Base-by-base conservation (phyloP, 2,113 vertebrate species). In the Centropus bengalensis region DNA sequence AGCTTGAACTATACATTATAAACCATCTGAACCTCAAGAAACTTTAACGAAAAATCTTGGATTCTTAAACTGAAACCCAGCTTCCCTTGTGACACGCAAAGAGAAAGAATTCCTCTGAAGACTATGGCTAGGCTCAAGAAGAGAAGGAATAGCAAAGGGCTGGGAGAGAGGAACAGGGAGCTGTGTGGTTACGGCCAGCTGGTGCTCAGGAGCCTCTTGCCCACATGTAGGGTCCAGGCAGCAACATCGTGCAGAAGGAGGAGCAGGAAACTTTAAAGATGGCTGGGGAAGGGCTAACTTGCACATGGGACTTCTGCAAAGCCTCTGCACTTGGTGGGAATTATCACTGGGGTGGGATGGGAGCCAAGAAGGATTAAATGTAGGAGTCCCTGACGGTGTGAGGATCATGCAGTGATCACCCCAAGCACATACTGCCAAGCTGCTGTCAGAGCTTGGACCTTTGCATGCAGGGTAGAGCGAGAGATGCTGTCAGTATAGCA, bases 151-250 rank as follows among this genome's bases (percentile, higher is more conserved):
- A 66, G 68, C 55, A 36, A 9, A 56, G 5, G 22, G 22, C 40
- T 47, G 54, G n/a, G 11, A 67, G 24, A 55, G 22, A 27, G 21
- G 13, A 62, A 63, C 8, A 40, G 12, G 88, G 56, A 75, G 10
- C 27, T 76, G 6, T 17, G 14, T 0, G 0, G 47, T 45, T 49
- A 55, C 51, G 2, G 5, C 24, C 60, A 62, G 26, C n/a, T 0
- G 0, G 28, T 54, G 47, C 44, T 45, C 36, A n/a, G 9, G n/a
- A 30, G 38, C 45, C 44, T 49, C 58, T 22, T 24, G 6, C n/a
- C 42, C 26, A 71, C 30, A 28, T 2, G 10, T 0, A 14, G n/a
- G 8, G 26, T 54, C 45, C 27, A 51, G 40, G 16, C 45, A 82
- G 20, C 24, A 74, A 56, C 8, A 9, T 27, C 38, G 36, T 8